phyloP scores from a whole-genome alignment of 2,113 vertebrate species.

The Ramphastos sulfuratus region DNA sequence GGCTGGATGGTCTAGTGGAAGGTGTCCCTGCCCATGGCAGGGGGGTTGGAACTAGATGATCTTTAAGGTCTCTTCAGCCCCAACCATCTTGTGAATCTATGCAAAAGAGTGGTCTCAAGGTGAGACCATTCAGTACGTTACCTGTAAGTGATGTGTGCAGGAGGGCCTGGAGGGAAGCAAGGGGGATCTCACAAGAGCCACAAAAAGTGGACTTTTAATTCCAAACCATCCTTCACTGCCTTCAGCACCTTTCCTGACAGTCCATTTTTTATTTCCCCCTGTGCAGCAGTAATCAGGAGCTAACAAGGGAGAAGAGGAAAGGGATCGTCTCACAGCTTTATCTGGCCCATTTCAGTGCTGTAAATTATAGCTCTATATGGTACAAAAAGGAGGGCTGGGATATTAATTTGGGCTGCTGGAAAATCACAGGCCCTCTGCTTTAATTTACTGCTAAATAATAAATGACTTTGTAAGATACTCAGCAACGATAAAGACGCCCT shows the following conservation, averaged over 20 bases:
- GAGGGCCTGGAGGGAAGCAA: not conserved
- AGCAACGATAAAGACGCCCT: constrained; percentile 37
- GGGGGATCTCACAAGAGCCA: not conserved
- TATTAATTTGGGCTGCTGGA: constrained; percentile 64
- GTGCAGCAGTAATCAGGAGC: constrained; percentile 25
- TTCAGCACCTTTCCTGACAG: not conserved
- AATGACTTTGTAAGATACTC: constrained; percentile 53
- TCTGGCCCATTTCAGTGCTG: not conserved
- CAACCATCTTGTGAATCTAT: not conserved
- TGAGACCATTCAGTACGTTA: not conserved
- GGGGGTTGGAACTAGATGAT: no score
- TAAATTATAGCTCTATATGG: constrained; percentile 59
- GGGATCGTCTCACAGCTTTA: not conserved
- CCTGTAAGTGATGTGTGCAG: not conserved
- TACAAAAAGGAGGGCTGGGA: not conserved
- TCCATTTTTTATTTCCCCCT: constrained; percentile 19
- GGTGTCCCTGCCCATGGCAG: no score
- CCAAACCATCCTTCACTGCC: constrained; percentile 23
- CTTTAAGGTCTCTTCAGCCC: no score
- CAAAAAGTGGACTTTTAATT: constrained; percentile 42
- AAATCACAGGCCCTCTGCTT: constrained; percentile 53
- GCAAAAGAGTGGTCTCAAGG: not conserved
- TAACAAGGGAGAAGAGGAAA: constrained; percentile 31
- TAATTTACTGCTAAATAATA: constrained; percentile 72
- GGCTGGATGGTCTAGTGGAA: no score